Evolutionary conservation across 2,888 invertebrate genomes (phyloP).

Genomic region (Drosophila robusta): DNA sequence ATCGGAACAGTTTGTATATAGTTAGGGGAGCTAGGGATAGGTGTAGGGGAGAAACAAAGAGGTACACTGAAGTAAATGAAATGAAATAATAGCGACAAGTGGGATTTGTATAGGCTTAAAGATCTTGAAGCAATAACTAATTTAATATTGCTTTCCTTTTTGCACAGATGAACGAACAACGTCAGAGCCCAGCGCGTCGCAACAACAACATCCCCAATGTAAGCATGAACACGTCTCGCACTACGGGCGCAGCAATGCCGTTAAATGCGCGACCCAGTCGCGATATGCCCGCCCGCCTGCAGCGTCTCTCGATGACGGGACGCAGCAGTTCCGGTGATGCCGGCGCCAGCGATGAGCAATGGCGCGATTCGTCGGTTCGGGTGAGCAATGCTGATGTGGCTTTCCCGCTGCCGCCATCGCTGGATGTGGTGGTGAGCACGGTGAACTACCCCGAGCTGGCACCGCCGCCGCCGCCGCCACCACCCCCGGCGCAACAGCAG

Average conservation of each 20-base stretch:
- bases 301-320: slow-evolving; percentile 36
- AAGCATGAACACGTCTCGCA: slow-evolving; percentile 39
- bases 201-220: slow-evolving; percentile 22
- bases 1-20: no score
- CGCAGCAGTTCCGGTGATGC: slow-evolving; percentile 4
- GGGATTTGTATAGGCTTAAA: no score
- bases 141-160: neutral
- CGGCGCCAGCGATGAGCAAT: neutral
- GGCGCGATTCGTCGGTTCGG: slow-evolving; percentile 8
- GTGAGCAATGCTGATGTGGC: slow-evolving; percentile 10
- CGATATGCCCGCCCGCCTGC: slow-evolving; percentile 55
- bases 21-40: no score
- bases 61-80: no score
- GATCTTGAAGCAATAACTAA: neutral
- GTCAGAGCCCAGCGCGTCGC: slow-evolving; percentile 34
- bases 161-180: slow-evolving; percentile 36
- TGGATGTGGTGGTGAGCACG: slow-evolving; percentile 37
- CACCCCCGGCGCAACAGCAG: slow-evolving; percentile 9
- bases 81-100: no score
- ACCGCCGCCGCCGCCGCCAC: slow-evolving; percentile 18
- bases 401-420: slow-evolving; percentile 37
- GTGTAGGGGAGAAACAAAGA: no score
- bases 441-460: slow-evolving; percentile 35
- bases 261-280: slow-evolving; percentile 45
- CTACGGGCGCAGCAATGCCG: slow-evolving; percentile 15